phyloP scores from a whole-genome alignment of 2,888 invertebrate species.

The Drosophila picticornis region DNA sequence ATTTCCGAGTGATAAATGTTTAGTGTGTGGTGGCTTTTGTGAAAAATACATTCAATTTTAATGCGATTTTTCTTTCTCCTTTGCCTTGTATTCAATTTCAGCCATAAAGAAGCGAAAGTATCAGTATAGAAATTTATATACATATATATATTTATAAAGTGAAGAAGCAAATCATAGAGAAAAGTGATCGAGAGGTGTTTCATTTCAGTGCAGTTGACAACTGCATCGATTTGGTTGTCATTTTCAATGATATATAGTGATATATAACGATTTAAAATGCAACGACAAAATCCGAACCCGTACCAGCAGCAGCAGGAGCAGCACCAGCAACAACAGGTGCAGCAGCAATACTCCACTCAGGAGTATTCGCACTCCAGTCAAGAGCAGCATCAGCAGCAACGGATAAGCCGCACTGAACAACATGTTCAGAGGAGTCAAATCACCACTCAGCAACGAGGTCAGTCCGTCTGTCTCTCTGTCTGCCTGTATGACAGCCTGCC shows the following conservation, averaged over 20 bases:
- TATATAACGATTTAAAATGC: slow-evolving; percentile 88
- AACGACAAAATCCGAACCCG: slow-evolving; percentile 88
- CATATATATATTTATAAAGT: slow-evolving; percentile 67
- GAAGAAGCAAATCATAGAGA: slow-evolving; percentile 73
- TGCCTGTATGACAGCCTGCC: slow-evolving; percentile 21
- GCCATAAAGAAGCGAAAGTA: slow-evolving; percentile 78
- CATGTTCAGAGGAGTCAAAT: slow-evolving; percentile 91
- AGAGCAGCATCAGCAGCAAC: slow-evolving; percentile 86
- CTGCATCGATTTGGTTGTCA: slow-evolving; percentile 80
- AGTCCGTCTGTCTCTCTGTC: slow-evolving; percentile 79
- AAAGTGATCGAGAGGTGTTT: slow-evolving; percentile 79
- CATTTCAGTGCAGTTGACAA: slow-evolving; percentile 70
- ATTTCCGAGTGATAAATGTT: slow-evolving; percentile 49
- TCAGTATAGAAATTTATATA: slow-evolving; percentile 51
- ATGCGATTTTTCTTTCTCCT: slow-evolving; percentile 35
- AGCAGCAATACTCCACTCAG: slow-evolving; percentile 85
- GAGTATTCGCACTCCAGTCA: slow-evolving; percentile 87
- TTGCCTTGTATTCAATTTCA: slow-evolving; percentile 70
- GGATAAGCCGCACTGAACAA: slow-evolving; percentile 90
- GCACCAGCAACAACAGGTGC: slow-evolving; percentile 86
- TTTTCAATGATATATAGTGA: slow-evolving; percentile 85
- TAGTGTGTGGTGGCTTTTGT: slow-evolving; percentile 20
- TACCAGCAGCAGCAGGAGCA: slow-evolving; percentile 86
- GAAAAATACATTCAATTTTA: slow-evolving; percentile 33
- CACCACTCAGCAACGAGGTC: slow-evolving; percentile 91